Conservation (phyloP, 2,113 vertebrate species). For the Semicossyphus pulcher region DNA sequence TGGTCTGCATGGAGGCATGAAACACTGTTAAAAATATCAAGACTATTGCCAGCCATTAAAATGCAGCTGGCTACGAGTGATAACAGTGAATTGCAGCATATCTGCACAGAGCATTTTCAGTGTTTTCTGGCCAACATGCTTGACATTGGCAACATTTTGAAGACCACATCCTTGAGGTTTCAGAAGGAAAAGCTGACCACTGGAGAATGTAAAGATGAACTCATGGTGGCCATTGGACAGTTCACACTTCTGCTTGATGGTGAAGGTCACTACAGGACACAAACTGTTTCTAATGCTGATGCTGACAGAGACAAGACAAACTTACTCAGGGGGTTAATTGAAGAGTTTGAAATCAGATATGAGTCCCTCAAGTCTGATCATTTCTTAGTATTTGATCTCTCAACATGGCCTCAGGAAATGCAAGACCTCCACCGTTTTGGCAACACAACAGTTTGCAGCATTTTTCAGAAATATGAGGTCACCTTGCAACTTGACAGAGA, state of each 20-base stretch:
- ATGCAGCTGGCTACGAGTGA: neutral
- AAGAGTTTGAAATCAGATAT: conserved; percentile 20
- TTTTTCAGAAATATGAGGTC: neutral
- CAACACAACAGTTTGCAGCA: neutral
- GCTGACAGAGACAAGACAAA: conserved; percentile 21
- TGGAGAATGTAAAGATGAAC: conserved; percentile 1
- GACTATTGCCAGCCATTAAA: neutral
- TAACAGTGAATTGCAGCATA: neutral
- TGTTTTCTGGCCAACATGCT: neutral
- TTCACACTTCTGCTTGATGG: conserved; percentile 14
- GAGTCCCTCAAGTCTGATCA: conserved; percentile 11
- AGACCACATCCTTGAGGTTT: neutral
- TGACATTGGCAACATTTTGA: conserved; percentile 4
- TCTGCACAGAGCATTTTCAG: neutral
- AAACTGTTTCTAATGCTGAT: no score
- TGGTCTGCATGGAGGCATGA: neutral
- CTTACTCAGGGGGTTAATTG: conserved; percentile 1
- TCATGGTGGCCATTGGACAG: conserved; percentile 6
- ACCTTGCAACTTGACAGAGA: no score
- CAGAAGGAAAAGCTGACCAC: neutral
- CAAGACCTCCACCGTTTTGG: conserved; percentile 6
- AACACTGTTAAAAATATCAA: conserved; percentile 3
- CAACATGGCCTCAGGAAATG: conserved; percentile 7
- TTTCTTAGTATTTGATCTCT: conserved; percentile 6
- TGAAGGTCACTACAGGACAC: neutral